Percentiles rank a stretch among this genome's conserved stretches.
These are phyloP conservation scores for Gryllus longicercus DNA, from an alignment of 2,888 invertebrate genomes.

Conservation along the genomic window DNA sequence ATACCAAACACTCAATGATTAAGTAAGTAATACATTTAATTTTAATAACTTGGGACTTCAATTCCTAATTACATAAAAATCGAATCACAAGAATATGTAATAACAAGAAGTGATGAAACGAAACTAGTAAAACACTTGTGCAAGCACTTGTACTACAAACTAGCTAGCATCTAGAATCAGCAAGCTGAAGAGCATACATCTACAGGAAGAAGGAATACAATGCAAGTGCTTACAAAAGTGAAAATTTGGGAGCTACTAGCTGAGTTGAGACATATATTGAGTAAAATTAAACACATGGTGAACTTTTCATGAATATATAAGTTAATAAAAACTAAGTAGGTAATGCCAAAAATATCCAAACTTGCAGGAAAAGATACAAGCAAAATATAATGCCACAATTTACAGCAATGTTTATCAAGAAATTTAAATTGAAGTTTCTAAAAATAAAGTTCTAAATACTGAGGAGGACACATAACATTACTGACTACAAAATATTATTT, in stretches of 20 bases:
- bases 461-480: background rate
- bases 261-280: background rate
- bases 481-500: background rate
- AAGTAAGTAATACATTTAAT: too few species aligned
- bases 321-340: background rate
- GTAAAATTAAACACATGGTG: background rate
- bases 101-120: background rate
- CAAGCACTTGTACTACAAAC: background rate
- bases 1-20: too few species aligned
- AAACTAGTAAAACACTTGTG: background rate
- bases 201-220: background rate
- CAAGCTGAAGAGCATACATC: background rate
- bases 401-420: background rate
- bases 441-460: background rate
- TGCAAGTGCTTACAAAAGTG: background rate
- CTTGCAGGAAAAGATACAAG: conserved; percentile 1
- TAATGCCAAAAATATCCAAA: background rate
- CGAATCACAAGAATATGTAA: too few species aligned
- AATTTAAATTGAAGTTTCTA: background rate
- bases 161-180: background rate
- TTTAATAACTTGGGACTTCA: too few species aligned
- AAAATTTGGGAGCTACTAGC: background rate
- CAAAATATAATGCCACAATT: background rate
- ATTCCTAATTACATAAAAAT: too few species aligned
- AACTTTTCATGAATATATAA: background rate